Percentiles rank a stretch among this genome's conserved stretches.
These are phyloP conservation scores for Montipora efflorescens DNA, from an alignment of 64 coral and sea anemone species.

Conservation along the genomic window DNA sequence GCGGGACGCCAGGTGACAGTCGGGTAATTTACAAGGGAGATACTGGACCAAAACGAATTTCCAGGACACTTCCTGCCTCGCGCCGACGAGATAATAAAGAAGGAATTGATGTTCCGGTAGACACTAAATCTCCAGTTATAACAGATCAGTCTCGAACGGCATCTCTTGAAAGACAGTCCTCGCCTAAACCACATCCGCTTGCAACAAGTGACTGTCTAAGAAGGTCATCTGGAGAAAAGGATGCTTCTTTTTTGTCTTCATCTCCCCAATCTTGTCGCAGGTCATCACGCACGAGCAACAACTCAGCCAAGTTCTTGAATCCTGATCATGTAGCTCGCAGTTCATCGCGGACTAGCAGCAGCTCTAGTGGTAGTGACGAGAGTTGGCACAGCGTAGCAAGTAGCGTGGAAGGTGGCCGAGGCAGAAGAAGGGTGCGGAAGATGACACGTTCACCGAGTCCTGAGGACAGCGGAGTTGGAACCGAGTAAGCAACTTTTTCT, in stretches of 20 bases:
- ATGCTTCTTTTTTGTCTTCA: conserved; percentile 35
- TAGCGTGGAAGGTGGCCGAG: conserved; percentile 10
- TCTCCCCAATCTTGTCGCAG: conserved; percentile 66
- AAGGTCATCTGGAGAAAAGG: conserved; percentile 16
- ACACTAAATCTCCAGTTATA: conserved; percentile 50
- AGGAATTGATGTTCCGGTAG: not conserved
- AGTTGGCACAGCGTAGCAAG: conserved; percentile 55
- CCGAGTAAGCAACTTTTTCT: conserved; percentile 28
- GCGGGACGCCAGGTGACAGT: not conserved
- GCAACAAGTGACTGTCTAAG: conserved; percentile 30
- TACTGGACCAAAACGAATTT: not conserved
- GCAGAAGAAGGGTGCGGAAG: conserved; percentile 40
- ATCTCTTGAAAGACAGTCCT: not conserved
- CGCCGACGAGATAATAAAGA: conserved; percentile 1
- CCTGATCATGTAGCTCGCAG: conserved; percentile 66
- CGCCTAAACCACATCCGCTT: conserved; percentile 42
- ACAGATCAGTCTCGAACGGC: conserved; percentile 73
- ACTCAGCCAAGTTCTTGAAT: conserved; percentile 16
- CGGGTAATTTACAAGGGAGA: conserved; percentile 28
- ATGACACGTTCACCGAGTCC: conserved; percentile 57
- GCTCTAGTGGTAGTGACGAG: conserved; percentile 81
- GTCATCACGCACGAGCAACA: conserved; percentile 31
- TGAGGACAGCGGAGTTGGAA: conserved; percentile 12
- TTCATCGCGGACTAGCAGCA: conserved; percentile 89
- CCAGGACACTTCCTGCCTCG: not conserved